Evolutionary conservation across 1,140 invertebrate species (phyloP).

Genomic region (Pseudachorutes palmiensis): DNA sequence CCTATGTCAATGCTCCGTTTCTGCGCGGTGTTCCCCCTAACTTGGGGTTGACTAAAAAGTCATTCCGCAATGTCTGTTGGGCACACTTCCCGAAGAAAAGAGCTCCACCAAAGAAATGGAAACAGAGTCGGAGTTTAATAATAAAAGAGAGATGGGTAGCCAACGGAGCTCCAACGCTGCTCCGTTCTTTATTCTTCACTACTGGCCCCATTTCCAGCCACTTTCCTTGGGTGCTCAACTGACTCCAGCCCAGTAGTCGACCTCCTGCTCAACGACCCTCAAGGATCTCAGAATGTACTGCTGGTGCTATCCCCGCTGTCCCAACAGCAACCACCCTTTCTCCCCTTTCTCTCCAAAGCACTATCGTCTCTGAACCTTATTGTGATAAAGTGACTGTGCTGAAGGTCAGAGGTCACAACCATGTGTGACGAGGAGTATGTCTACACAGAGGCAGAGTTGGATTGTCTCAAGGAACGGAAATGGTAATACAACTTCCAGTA

Average conservation of each 20-base stretch:
- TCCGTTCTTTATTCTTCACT: background rate
- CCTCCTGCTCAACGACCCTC: background rate
- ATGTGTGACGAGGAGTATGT: conserved; percentile 33
- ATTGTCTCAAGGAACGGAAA: conserved; percentile 47
- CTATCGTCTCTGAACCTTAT: background rate
- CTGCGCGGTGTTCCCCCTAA: background rate
- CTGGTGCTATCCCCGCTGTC: background rate
- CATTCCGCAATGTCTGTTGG: no score
- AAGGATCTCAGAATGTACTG: background rate
- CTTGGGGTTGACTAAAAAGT: no score
- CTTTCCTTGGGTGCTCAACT: no score
- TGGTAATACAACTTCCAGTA: no score
- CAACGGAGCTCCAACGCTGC: background rate
- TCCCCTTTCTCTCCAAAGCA: background rate
- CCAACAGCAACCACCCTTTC: background rate
- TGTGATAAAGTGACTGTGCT: background rate
- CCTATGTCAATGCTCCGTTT: background rate
- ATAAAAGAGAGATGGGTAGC: background rate
- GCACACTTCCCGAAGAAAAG: background rate
- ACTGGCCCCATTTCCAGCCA: background rate
- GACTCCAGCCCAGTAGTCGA: no score
- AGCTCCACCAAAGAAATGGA: background rate
- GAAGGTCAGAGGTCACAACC: conserved; percentile 7
- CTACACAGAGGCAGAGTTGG: conserved; percentile 39
- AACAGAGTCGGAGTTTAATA: background rate